Evolutionary conservation across 2,113 vertebrate genomes (phyloP).

Genomic region (Epinephelus moara): DNA sequence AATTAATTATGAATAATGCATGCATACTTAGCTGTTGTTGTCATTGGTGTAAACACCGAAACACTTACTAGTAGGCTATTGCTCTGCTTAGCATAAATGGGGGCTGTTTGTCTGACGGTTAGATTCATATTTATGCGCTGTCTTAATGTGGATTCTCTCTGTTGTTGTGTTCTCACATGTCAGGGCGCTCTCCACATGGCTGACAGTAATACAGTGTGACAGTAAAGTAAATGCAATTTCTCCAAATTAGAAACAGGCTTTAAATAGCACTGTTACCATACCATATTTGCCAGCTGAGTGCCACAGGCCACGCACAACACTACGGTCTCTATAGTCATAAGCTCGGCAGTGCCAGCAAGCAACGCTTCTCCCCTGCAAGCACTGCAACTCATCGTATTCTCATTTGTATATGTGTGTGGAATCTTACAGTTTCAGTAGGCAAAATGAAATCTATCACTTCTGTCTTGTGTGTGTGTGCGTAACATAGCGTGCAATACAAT

Average conservation of each 20-base stretch:
- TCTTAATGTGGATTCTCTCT: constrained; percentile 33
- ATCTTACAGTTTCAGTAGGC: constrained; percentile 35
- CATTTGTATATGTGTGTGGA: constrained; percentile 26
- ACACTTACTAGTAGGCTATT: constrained; percentile 43
- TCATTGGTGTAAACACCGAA: constrained; percentile 51
- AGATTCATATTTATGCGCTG: constrained; percentile 39
- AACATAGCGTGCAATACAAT: constrained; percentile 27
- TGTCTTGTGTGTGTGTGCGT: neutral
- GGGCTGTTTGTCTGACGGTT: constrained; percentile 39
- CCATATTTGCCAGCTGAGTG: constrained; percentile 17
- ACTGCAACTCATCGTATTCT: constrained; percentile 43
- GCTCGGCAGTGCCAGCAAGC: constrained; percentile 17
- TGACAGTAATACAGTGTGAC: constrained; percentile 68
- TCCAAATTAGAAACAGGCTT: constrained; percentile 62
- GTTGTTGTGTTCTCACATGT: constrained; percentile 46
- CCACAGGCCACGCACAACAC: constrained; percentile 13
- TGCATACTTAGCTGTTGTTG: constrained; percentile 56
- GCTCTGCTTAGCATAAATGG: constrained; percentile 38
- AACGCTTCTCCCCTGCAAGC: constrained; percentile 4
- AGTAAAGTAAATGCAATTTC: constrained; percentile 66
- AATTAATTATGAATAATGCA: constrained; percentile 79
- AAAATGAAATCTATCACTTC: constrained; percentile 60
- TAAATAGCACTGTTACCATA: constrained; percentile 64
- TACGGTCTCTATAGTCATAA: constrained; percentile 10
- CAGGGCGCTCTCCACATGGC: constrained; percentile 13